These are phyloP conservation scores for Thyatira batis DNA, from an alignment of 2,888 invertebrate genomes.

Conservation along the genomic window DNA sequence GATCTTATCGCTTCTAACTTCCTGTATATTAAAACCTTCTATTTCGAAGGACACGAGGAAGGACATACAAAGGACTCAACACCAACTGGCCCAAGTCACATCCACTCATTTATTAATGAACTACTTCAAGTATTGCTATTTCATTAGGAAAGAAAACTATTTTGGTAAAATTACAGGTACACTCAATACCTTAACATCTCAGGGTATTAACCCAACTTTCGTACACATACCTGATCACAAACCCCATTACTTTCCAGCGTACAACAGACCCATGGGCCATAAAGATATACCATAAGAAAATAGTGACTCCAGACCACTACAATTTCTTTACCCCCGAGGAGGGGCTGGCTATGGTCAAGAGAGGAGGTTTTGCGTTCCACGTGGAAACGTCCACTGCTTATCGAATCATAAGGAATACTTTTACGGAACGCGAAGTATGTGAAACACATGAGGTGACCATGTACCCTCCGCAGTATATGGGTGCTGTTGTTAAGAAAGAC, in stretches of 20 bases:
- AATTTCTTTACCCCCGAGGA: slow-evolving; percentile 79
- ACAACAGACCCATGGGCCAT: slow-evolving; percentile 84
- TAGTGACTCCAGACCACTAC: slow-evolving; percentile 48
- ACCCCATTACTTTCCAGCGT: slow-evolving; percentile 65
- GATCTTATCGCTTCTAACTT: too few relatives aligned
- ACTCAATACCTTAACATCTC: too few relatives aligned
- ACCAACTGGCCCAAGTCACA: too few relatives aligned
- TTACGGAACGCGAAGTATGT: slow-evolving; percentile 85
- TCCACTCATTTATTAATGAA: too few relatives aligned
- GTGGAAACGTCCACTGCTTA: slow-evolving; percentile 86
- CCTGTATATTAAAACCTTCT: too few relatives aligned
- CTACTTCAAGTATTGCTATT: too few relatives aligned
- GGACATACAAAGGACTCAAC: too few relatives aligned
- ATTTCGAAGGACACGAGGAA: too few relatives aligned
- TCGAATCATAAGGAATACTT: slow-evolving; percentile 84
- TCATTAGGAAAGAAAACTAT: too few relatives aligned
- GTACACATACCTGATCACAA: too few relatives aligned
- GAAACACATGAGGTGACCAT: slow-evolving; percentile 85
- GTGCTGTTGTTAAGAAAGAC: slow-evolving; percentile 79
- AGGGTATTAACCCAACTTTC: too few relatives aligned
- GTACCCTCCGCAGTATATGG: slow-evolving; percentile 83
- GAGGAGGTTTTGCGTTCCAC: slow-evolving; percentile 87
- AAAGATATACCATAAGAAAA: slow-evolving; percentile 83
- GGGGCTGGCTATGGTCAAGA: slow-evolving; percentile 83
- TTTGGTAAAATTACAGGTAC: too few relatives aligned